phyloP scores from a whole-genome alignment of 92 coral and sea anemone species.

The Epizoanthus fatuus region DNA sequence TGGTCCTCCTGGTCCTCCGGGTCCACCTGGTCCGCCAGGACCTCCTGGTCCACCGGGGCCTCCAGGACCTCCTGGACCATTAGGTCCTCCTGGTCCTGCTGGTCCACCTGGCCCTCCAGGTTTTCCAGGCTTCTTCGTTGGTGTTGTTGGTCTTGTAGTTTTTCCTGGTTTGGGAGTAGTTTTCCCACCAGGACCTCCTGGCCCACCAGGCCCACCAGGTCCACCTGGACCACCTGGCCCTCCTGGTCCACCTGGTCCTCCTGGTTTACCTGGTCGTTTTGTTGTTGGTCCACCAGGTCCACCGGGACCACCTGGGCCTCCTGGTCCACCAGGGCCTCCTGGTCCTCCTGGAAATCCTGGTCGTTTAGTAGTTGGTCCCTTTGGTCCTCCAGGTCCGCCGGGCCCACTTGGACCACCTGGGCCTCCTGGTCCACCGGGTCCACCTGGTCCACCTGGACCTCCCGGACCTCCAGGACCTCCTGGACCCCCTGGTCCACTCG shows the following conservation, averaged over 20 bases:
- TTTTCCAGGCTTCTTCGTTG: constrained; percentile 69
- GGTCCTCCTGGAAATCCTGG: constrained; percentile 79
- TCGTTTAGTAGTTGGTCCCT: constrained; percentile 43
- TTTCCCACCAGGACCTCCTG: constrained; percentile 66
- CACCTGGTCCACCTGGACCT: constrained; percentile 82
- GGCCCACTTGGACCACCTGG: constrained; percentile 88
- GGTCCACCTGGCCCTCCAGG: constrained; percentile 90
- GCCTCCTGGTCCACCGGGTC: constrained; percentile 84
- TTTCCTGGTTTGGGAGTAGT: constrained; percentile 71
- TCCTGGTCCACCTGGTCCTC: constrained; percentile 69
- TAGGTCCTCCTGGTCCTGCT: constrained; percentile 87
- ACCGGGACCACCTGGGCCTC: constrained; percentile 79
- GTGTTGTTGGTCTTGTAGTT: constrained; percentile 71
- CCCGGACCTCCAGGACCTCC: constrained; percentile 77
- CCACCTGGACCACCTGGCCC: constrained; percentile 84
- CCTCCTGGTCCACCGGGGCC: constrained; percentile 76
- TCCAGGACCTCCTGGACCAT: constrained; percentile 81
- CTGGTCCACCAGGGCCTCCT: constrained; percentile 79
- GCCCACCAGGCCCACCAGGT: constrained; percentile 68
- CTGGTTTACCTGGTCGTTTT: constrained; percentile 67
- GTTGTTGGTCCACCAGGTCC: constrained; percentile 86
- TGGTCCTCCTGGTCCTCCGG: constrained; percentile 40
- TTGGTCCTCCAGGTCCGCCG: constrained; percentile 67
- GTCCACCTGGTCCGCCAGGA: constrained; percentile 68
- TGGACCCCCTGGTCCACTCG: constrained; percentile 80